Conservation (phyloP, 2,113 vertebrate genomes). For the Xiphorhynchus elegans region DNA sequence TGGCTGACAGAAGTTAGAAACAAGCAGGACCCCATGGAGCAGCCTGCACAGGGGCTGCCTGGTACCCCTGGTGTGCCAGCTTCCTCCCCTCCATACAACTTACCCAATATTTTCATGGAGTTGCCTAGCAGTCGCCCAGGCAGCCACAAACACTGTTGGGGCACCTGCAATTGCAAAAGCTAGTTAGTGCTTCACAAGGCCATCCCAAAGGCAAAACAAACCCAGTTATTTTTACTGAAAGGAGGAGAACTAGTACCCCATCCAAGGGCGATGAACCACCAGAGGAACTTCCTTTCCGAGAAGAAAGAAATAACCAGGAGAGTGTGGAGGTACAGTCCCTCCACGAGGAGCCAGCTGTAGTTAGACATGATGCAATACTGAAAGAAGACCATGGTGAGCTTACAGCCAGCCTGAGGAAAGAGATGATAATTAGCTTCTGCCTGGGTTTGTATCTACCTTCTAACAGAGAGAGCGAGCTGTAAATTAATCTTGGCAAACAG, state of each 20-base stretch:
- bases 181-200: background rate
- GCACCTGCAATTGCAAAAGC: constrained; percentile 74
- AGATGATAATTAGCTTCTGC: constrained; percentile 48
- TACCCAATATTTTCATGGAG: constrained; percentile 89
- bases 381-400: constrained; percentile 88
- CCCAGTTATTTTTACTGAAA: background rate
- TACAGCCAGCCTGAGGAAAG: constrained; percentile 84
- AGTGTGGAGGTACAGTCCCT: constrained; percentile 92
- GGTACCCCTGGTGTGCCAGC: accelerated
- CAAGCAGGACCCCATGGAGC: background rate
- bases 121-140: constrained; percentile 85
- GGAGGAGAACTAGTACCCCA: constrained; percentile 85
- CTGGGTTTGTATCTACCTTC: background rate
- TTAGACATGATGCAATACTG: constrained; percentile 95
- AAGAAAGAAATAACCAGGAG: constrained; percentile 90
- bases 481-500: background rate
- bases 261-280: constrained; percentile 85
- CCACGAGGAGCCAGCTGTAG: constrained; percentile 93
- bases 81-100: background rate
- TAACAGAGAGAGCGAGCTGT: accelerated
- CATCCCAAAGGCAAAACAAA: background rate
- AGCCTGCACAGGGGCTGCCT: background rate
- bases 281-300: constrained; percentile 86
- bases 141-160: constrained; percentile 79
- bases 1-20: background rate